phyloP scores from a whole-genome alignment of 2,888 invertebrate species.

The Mantis religiosa region DNA sequence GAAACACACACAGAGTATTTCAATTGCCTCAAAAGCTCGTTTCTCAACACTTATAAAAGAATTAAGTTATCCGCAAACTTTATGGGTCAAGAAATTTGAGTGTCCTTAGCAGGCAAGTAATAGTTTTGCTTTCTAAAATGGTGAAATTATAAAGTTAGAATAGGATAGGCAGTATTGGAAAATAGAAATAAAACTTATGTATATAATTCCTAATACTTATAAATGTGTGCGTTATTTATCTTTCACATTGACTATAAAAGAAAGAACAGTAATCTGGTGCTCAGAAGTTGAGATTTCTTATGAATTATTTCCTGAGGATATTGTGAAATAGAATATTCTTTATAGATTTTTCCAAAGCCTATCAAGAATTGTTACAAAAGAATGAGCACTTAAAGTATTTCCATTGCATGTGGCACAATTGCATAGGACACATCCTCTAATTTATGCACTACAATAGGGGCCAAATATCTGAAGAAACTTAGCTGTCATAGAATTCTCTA shows the following conservation, averaged over 20 bases:
- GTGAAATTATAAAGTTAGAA: not conserved
- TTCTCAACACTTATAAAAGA: no score
- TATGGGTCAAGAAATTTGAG: no score
- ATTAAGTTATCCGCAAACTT: no score
- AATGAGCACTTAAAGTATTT: not conserved
- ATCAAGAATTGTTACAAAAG: not conserved
- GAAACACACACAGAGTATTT: no score
- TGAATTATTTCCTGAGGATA: not conserved
- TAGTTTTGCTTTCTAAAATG: no score
- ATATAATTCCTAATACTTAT: not conserved
- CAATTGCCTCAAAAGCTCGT: no score
- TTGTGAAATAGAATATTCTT: not conserved
- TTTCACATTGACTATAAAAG: not conserved
- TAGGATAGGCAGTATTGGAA: not conserved
- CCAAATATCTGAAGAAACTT: not conserved
- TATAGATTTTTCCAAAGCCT: not conserved
- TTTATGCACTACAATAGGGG: not conserved
- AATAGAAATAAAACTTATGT: not conserved
- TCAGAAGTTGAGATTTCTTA: not conserved
- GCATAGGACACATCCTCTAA: not conserved
- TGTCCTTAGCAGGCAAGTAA: no score
- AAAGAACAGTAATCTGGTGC: not conserved
- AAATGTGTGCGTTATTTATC: not conserved
- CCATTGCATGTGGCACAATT: not conserved
- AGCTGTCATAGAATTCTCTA: not conserved